Evolutionary conservation across 2,888 invertebrate genomes (phyloP).

Genomic region (Ennomos erosarius): DNA sequence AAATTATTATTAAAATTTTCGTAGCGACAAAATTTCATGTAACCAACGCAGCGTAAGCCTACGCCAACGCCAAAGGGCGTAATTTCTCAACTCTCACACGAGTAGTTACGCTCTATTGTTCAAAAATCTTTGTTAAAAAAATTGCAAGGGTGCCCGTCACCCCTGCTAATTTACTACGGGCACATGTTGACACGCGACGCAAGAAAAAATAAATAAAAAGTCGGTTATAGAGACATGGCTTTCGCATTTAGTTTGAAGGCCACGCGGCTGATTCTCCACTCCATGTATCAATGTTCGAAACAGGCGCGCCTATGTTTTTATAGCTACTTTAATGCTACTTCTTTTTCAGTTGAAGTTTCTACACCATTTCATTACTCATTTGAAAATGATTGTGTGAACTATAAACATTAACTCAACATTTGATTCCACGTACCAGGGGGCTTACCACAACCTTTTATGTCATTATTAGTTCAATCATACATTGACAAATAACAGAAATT

Average conservation of each 20-base stretch:
- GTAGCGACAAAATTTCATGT: slow-evolving; percentile 10
- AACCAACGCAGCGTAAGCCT: slow-evolving; percentile 33
- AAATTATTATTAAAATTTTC: slow-evolving; percentile 12
- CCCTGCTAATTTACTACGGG: slow-evolving; percentile 82
- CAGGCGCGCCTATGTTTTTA: slow-evolving; percentile 34
- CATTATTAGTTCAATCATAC: no score
- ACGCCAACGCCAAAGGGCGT: slow-evolving; percentile 67
- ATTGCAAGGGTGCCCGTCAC: slow-evolving; percentile 76
- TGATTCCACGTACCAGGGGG: slow-evolving; percentile 59
- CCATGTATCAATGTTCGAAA: slow-evolving; percentile 60
- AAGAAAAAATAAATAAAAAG: slow-evolving; percentile 75
- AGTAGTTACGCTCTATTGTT: slow-evolving; percentile 82
- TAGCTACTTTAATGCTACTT: slow-evolving; percentile 4
- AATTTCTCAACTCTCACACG: slow-evolving; percentile 77
- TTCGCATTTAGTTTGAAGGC: slow-evolving; percentile 65
- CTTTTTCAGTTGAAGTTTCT: slow-evolving; percentile 9
- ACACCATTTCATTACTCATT: slow-evolving; percentile 66
- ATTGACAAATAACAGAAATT: no score
- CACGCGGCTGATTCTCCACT: slow-evolving; percentile 57
- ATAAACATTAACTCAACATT: slow-evolving; percentile 59
- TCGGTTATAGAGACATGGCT: slow-evolving; percentile 71
- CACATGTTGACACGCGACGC: slow-evolving; percentile 83
- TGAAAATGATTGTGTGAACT: slow-evolving; percentile 63
- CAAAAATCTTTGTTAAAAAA: slow-evolving; percentile 78
- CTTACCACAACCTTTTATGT: no score